Evolutionary conservation across 2,888 invertebrate species (phyloP), one percentile per base, ranked within the genome.

Genomic region (Clistopyga incitator): DNA sequence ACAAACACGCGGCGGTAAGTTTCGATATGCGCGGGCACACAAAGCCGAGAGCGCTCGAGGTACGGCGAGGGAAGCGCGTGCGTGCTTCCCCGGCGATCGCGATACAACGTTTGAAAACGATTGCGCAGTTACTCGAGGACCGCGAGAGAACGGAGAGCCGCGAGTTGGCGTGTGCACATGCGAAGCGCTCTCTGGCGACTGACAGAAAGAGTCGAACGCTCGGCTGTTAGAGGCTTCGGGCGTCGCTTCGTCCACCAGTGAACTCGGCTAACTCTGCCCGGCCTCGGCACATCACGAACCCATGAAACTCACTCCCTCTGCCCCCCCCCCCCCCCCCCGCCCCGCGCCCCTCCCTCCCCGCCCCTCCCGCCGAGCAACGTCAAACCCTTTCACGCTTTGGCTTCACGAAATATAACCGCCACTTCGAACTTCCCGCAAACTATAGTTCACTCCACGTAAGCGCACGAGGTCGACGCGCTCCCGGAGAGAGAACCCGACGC

Each of bases 111-210:
- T 86, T 87, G 88, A 85, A 84, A 85, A 87, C 86, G 89, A 89
- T 88, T 90, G 89, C 90, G 90, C 88, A 90, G 90, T 90, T 89
- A 82, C 81, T 13, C 45, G 86, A 2, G 38, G 78, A 86, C 79
- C 79, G 85, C 38, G 72, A 79, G 78, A 82, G 74, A 80, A 76
- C 67, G 54, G 74, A 67, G 34, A 88, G 87, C 88, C 91, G 90
- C 88, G 84, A 84, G 80, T 77, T 78, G 87, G 76, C 89, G 89
- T 90, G 80, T 65, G 59, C 83, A 86, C 91, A 86, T 88, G 87
- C 70, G 85, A 88, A 90, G 90, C 92, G 92, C 92, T 91, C 91
- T 90, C 90, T 90, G 82, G 90, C 92, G 91, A 91, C 91, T 92
- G 91, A 90, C 86, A 78, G 78, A 72, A 15, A 50, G 50, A 50